Percentiles rank a stretch among this genome's conserved stretches.
Conservation (phyloP, 2,797 vertebrate genomes). For the Pyrocephalus nanus region DNA sequence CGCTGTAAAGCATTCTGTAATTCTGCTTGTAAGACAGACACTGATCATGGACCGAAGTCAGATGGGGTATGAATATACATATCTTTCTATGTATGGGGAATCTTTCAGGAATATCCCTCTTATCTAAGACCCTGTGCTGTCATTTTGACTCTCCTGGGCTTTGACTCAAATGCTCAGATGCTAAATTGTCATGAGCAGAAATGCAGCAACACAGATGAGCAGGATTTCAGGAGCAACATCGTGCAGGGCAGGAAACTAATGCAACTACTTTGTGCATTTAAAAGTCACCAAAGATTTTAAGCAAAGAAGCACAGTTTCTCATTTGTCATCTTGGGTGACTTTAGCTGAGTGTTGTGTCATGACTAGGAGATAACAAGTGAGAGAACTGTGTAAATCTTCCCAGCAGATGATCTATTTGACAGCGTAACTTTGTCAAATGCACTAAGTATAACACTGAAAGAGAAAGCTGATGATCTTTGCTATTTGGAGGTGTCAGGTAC, state of each 20-base stretch:
- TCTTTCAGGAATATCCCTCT: not conserved
- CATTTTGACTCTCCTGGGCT: not conserved
- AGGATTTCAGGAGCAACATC: not conserved
- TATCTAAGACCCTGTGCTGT: not conserved
- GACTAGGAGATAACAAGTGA: not conserved
- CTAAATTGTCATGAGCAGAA: not conserved
- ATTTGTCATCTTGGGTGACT: not conserved
- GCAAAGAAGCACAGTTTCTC: not conserved
- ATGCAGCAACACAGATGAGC: not conserved
- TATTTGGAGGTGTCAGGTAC: not conserved
- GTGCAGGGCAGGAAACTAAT: not conserved
- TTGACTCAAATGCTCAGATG: not conserved
- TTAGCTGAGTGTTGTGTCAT: not conserved
- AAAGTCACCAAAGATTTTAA: not conserved
- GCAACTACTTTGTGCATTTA: not conserved
- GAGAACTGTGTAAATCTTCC: not conserved
- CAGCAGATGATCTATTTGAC: not conserved
- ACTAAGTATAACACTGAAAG: not conserved
- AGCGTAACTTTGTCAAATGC: not conserved
- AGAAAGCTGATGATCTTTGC: conserved; percentile 13
- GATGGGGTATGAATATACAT: not conserved
- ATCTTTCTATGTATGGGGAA: not conserved
- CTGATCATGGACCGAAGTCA: not conserved
- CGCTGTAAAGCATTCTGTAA: not conserved
- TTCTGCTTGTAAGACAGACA: not conserved